Conservation (phyloP, 2,888 invertebrate species). For the Steinernema hermaphroditum region DNA sequence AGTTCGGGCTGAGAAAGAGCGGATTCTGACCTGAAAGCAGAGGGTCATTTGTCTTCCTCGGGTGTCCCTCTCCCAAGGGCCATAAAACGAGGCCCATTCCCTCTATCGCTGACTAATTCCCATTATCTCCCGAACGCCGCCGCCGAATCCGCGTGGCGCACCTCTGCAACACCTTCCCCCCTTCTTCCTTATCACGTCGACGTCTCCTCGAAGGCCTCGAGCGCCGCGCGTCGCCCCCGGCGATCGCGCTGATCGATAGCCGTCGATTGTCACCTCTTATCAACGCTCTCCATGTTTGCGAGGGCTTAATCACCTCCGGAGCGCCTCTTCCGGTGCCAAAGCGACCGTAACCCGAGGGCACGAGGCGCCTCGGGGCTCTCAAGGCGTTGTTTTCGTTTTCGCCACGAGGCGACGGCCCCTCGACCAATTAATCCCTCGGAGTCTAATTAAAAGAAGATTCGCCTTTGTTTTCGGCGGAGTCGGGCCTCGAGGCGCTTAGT, state of each 20-base stretch:
- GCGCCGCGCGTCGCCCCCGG: background rate
- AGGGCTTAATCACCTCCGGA: background rate
- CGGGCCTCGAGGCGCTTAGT: too few species aligned
- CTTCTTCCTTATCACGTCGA: background rate
- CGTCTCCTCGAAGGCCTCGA: conserved; percentile 8
- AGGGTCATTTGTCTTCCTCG: conserved; percentile 12
- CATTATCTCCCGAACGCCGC: conserved; percentile 3
- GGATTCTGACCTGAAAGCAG: conserved; percentile 16
- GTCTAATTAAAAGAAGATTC: conserved; percentile 25
- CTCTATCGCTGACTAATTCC: background rate
- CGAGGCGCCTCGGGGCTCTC: background rate
- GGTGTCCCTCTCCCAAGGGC: background rate
- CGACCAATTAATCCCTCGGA: conserved; percentile 23
- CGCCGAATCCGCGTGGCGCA: background rate
- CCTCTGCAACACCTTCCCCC: conserved; percentile 8
- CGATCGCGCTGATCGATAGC: background rate
- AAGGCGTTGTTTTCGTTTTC: background rate
- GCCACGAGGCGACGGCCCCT: background rate
- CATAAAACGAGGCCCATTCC: conserved; percentile 18
- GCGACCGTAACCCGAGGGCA: conserved; percentile 1
- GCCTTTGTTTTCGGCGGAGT: background rate
- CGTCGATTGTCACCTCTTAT: conserved; percentile 5
- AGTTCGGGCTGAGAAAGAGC: conserved; percentile 20
- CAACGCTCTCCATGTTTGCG: background rate
- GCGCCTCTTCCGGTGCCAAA: background rate